Evolutionary conservation across 92 coral and sea anemone genomes (phyloP).

Genomic region (Porites lobata): DNA sequence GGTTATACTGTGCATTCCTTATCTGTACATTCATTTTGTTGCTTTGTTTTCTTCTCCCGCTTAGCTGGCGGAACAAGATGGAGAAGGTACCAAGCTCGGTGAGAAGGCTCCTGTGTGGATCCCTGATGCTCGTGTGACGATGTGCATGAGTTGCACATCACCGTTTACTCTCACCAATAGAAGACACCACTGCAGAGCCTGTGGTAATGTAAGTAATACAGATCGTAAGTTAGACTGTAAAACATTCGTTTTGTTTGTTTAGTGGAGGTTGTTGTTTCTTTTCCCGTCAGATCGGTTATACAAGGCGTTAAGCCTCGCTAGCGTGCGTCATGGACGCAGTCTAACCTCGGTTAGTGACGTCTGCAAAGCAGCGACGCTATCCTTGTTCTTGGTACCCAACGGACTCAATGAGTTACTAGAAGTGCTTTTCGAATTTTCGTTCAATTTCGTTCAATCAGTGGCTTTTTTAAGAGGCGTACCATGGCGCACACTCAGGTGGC

Average conservation of each 20-base stretch:
- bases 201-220: constrained; percentile 85
- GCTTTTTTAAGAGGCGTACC: no score
- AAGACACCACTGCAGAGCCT: constrained; percentile 95
- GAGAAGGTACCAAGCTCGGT: constrained; percentile 76
- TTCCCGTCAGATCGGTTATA: neutral
- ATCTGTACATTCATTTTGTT: neutral
- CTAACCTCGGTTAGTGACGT: no score
- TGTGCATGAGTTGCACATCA: constrained; percentile 98
- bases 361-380: no score
- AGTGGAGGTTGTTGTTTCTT: neutral
- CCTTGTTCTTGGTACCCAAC: no score
- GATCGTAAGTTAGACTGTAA: no score
- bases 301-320: no score
- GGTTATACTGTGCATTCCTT: neutral
- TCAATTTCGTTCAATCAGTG: no score
- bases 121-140: constrained; percentile 96
- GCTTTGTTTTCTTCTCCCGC: neutral
- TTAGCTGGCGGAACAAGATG: constrained; percentile 58
- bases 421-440: no score
- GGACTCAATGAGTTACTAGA: no score
- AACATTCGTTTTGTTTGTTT: no score
- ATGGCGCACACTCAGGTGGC: no score
- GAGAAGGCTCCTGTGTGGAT: constrained; percentile 99
- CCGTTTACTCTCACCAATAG: constrained; percentile 92
- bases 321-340: no score